Percentiles rank a stretch among this genome's conserved stretches.
Evolutionary conservation across 2,888 invertebrate genomes (phyloP).

Genomic region (Cosmorhoe ocellata): DNA sequence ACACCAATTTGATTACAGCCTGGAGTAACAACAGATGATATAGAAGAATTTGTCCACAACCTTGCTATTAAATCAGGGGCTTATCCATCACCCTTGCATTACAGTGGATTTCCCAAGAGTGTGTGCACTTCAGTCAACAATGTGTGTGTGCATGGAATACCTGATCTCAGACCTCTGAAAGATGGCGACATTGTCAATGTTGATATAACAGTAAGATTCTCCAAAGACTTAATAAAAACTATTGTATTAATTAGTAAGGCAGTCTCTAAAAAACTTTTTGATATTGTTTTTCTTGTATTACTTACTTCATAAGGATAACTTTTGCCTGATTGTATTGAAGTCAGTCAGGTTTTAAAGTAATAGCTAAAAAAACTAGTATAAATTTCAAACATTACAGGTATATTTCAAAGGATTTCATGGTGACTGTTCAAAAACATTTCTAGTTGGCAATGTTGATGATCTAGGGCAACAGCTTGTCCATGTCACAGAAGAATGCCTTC

Average conservation of each 20-base stretch:
- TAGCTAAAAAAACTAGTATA: too few relatives aligned
- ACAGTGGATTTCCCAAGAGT: slow-evolving; percentile 93
- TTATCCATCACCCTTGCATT: slow-evolving; percentile 95
- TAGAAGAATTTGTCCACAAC: slow-evolving; percentile 89
- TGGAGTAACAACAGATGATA: slow-evolving; percentile 92
- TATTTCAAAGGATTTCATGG: slow-evolving; percentile 94
- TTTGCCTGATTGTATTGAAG: too few relatives aligned
- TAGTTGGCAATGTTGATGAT: slow-evolving; percentile 92
- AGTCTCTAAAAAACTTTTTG: too few relatives aligned
- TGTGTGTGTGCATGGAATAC: slow-evolving; percentile 96
- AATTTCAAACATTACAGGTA: slow-evolving; percentile 73
- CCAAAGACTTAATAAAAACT: too few relatives aligned
- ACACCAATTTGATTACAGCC: slow-evolving; percentile 67
- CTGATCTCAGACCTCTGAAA: slow-evolving; percentile 89
- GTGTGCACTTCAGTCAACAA: slow-evolving; percentile 96
- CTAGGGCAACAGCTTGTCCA: slow-evolving; percentile 86
- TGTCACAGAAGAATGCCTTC: slow-evolving; percentile 87
- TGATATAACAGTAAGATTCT: slow-evolving; percentile 89
- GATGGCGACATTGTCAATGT: slow-evolving; percentile 96
- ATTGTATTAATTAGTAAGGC: too few relatives aligned
- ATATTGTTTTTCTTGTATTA: too few relatives aligned
- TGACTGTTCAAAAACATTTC: slow-evolving; percentile 94
- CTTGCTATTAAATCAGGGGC: slow-evolving; percentile 86
- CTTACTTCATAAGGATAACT: too few relatives aligned
- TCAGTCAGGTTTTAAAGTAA: too few relatives aligned